phyloP scores from a whole-genome alignment of 1,140 invertebrate species.

The Orius insidiosus region DNA sequence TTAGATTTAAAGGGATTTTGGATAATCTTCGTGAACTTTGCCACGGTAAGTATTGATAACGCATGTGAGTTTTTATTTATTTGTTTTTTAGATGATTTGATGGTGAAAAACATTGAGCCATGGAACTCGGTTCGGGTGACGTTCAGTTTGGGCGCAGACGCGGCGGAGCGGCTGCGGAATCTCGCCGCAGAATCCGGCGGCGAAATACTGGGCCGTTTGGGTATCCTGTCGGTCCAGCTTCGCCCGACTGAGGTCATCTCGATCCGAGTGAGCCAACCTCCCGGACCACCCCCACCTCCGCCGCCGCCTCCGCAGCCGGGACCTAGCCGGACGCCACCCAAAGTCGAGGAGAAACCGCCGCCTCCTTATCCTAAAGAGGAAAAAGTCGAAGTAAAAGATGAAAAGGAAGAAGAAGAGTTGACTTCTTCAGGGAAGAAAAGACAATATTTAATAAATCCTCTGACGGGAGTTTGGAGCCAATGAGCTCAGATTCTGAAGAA shows the following conservation, averaged over 20 bases:
- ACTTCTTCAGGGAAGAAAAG: slow-evolving; percentile 33
- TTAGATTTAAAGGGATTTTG: no score
- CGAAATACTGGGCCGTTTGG: slow-evolving; percentile 67
- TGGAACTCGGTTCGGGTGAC: slow-evolving; percentile 96
- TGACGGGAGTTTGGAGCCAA: slow-evolving; percentile 56
- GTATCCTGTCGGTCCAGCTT: slow-evolving; percentile 87
- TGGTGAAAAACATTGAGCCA: slow-evolving; percentile 78
- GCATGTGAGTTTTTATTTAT: no score
- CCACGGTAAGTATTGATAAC: no score
- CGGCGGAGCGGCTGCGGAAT: slow-evolving; percentile 71
- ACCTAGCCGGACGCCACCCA: slow-evolving; percentile 17
- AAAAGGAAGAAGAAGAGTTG: slow-evolving; percentile 11
- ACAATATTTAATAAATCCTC: slow-evolving; percentile 70
- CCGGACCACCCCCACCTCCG: slow-evolving; percentile 31
- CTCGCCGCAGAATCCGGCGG: slow-evolving; percentile 82
- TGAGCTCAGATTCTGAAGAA: slow-evolving; percentile 6
- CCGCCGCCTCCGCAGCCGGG: slow-evolving; percentile 6
- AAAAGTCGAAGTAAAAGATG: slow-evolving; percentile 13
- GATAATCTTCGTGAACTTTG: no score
- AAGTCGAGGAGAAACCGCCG: slow-evolving; percentile 21
- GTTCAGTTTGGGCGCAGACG: slow-evolving; percentile 87
- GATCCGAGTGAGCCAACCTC: slow-evolving; percentile 24
- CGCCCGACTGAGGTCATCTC: slow-evolving; percentile 73
- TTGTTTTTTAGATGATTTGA: no score
- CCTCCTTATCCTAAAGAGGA: slow-evolving; percentile 24